Base-by-base conservation (phyloP, 2,113 vertebrate genomes). In the Toxotes chatareus region DNA sequence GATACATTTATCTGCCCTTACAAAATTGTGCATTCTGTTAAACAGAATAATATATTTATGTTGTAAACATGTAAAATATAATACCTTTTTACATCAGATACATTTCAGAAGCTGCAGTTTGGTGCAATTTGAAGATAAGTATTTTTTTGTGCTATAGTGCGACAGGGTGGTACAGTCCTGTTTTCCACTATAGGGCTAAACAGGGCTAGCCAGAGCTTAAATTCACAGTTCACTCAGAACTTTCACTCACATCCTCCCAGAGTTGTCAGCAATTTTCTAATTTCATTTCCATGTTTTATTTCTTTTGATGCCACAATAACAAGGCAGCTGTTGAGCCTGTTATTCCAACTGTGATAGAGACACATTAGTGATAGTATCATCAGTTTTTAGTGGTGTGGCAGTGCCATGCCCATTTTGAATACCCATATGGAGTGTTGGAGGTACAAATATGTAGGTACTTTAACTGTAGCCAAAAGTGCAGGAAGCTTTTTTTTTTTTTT, bases 11-110 rank as follows among this genome's bases (percentile, higher is more conserved):
- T 57, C 19, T 47, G 21, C 73, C 71, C 17, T 60, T 46, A 60
- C 38, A 65, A 70, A 63, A 57, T 46, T 55, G 56, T 80, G 36
- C 60, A 78, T 86, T 86, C 65, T 70, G 38, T 53, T 53, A 38
- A 76, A 84, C 59, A 83, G 68, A 79, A 62, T 60, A 40, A 62
- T 80, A 74, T 32, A 88, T 89, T 90, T 89, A 84, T 83, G 69
- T 89, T 91, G 86, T 86, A 83, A 86, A 89, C 83, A 83, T 89
- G 86, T 91, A 75, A 88, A 66, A 68, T 91, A 90, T 68, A 14
- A 70, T 60, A 75, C 38, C 56, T 83, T 79, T 83, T 86, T 76
- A 84, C 76, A 84, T 81, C 73, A 70, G 51, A 74, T 65, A 64
- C 42, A 78, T 88, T 79, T 85, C 53, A 82, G 82, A 84, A 60